Base-by-base conservation (phyloP, 2,797 vertebrate genomes). In the Syngnathus rostellatus region DNA sequence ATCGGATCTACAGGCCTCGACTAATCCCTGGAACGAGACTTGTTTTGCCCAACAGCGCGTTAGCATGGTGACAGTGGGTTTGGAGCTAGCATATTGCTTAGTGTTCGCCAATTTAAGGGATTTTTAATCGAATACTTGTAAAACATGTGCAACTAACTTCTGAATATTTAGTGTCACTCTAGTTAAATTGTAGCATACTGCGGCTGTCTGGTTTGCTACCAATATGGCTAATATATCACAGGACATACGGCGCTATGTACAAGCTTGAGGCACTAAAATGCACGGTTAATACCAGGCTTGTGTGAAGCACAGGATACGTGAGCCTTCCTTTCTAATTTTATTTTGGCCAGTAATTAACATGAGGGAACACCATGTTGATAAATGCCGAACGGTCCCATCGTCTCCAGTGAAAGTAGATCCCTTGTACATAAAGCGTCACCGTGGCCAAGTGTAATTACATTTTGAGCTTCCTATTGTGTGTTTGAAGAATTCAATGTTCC, bases 1-100 rank as follows among this genome's bases (percentile, higher is more conserved):
- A 38, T 48, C 21, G 40, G 72, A 70, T 48, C 17, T 11, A 31
- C 62, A 83, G 88, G 87, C 88, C 88, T 78, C 68, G 88, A 83
- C 86, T 89, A 89, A 87, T 87, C 77, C 72, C 87, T 89, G 88
- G 87, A 87, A 82, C 81, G 73, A 79, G 64, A 76, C 71, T 65
- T 65, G 73, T 83, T 83, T 79, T 55, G 41, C 60, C 58, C 50
- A 23, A 6, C 14, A 57, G 31, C 40, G 41, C 55, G 23, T 75
- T 64, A 78, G 77, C 62, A 66, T 76, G 23, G 37, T 43, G 41
- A 40, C 51, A 50, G 62, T 51, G 68, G 62, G 58, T 65, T 48
- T 21, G 0, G 25, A 0, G 66, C 69, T 67, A 63, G 10, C 16
- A 3, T 12, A 6, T 1, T 63, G 21, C 21, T 23, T n/a, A 0